Evolutionary conservation across 2,113 vertebrate genomes (phyloP), one percentile per base, ranked within the genome.

Genomic region (Catagonus wagneri): DNA sequence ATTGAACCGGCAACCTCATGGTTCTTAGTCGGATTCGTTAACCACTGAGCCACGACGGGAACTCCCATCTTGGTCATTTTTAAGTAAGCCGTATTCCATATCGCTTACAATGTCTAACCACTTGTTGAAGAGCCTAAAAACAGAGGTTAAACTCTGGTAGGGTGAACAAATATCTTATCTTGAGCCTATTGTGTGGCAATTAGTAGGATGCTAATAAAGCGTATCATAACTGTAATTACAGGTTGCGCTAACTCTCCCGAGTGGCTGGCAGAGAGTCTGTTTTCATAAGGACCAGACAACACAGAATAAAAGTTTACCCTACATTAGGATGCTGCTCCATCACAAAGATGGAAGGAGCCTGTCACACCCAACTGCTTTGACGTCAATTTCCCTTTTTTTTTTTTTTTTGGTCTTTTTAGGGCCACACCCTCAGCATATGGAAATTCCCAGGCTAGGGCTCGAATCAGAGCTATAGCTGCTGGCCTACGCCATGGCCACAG

Each of bases 91-190:
- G 56, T 61, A 13, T 83, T 90, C 89, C 50, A 52, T 34, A 25
- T 58, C 71, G 34, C 54, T 92, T 97, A 93, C 2, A 71, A 79
- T 66, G 7, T 39, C n/a, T 44, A 69, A 16, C 68, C 29, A 19
- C 74, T 89, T 94, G 29, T 16, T 89, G 44, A 79, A 81, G 27
- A 92, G 65, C 39, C 68, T 61, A n/a, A 50, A 83, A 83, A 25
- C 34, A 78, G 32, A 91, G 16, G 6, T 91, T 32, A 60, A 95
- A 75, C 23, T 84, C 74, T 76, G n/a, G 9, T 68, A 27, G 58
- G 29, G 19, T n/a, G 71, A 74, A 88, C 32, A 93, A 68, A 71
- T 44, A 71, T 50, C 29, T 81, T 87, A 74, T 80, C 74, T 81
- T 52, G 25, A 52, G 25, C 16, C 78, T 65, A 39, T 6, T 81